A percentile compares a stretch with the other conserved stretches of the same genome.
Evolutionary conservation across 2,888 invertebrate genomes (phyloP).

Genomic region (Harpagoxenus sublaevis): DNA sequence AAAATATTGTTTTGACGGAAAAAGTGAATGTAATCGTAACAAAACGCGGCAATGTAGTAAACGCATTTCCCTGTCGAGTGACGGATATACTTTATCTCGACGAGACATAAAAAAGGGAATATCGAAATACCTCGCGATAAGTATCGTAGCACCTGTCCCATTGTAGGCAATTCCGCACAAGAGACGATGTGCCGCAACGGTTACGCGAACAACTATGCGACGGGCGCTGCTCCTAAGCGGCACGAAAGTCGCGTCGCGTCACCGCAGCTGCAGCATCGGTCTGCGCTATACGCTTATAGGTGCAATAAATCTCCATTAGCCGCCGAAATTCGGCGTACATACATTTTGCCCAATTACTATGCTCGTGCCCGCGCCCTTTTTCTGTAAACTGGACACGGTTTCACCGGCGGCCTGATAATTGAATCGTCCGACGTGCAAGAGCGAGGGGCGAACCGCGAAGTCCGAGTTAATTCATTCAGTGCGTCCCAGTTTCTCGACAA

Average conservation of each 20-base stretch:
- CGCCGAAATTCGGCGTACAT: constrained; percentile 74
- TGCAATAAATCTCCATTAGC: constrained; percentile 78
- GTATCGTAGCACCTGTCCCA: constrained; percentile 69
- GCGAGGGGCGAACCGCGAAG: constrained; percentile 49
- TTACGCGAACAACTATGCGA: constrained; percentile 60
- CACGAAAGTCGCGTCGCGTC: constrained; percentile 70
- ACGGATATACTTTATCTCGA: neutral
- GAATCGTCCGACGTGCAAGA: constrained; percentile 71
- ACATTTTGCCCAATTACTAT: constrained; percentile 74
- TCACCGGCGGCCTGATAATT: constrained; percentile 72
- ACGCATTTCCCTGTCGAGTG: neutral
- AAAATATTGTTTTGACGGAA: neutral
- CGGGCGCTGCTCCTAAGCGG: constrained; percentile 54
- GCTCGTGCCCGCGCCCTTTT: constrained; percentile 59
- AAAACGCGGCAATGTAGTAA: neutral
- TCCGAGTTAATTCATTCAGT: constrained; percentile 61
- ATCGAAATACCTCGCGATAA: constrained; percentile 14
- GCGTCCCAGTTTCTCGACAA: constrained; percentile 37
- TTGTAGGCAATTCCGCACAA: constrained; percentile 69
- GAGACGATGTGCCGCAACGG: constrained; percentile 62
- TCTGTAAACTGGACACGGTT: constrained; percentile 71
- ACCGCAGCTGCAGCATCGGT: constrained; percentile 64
- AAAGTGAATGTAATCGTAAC: neutral
- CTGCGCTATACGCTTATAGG: constrained; percentile 48
- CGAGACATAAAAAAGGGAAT: neutral